phyloP scores from a whole-genome alignment of 2,113 vertebrate genomes.

The Perognathus longimembris region DNA sequence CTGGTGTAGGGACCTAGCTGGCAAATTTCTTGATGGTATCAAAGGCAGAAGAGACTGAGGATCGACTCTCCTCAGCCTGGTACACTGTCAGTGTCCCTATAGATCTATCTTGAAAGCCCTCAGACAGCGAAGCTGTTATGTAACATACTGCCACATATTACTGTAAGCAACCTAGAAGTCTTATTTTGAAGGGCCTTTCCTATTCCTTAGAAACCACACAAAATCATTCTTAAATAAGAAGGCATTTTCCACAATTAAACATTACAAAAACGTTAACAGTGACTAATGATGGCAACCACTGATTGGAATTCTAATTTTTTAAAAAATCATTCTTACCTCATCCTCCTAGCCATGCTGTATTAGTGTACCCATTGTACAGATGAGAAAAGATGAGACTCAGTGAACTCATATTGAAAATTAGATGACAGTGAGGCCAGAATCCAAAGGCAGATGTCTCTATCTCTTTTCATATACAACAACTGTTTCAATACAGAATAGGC shows the following conservation, averaged over 20 bases:
- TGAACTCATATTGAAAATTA: slow-evolving; percentile 19
- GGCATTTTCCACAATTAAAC: background rate
- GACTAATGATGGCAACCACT: background rate
- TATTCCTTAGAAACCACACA: slow-evolving; percentile 22
- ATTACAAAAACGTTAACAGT: background rate
- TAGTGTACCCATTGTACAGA: background rate
- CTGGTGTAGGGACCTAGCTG: slow-evolving; percentile 59
- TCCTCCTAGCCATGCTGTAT: background rate
- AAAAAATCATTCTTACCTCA: background rate
- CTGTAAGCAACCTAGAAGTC: background rate
- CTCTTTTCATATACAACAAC: background rate
- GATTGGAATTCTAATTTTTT: background rate
- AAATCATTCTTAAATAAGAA: slow-evolving; percentile 10
- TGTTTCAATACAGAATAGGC: background rate
- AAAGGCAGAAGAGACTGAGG: slow-evolving; percentile 55
- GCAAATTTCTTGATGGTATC: slow-evolving; percentile 67
- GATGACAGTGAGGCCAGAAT: background rate
- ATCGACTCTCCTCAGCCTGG: slow-evolving; percentile 42
- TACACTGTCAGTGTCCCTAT: slow-evolving; percentile 33
- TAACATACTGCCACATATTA: slow-evolving; percentile 59
- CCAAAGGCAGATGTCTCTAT: background rate
- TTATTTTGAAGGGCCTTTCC: background rate
- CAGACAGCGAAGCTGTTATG: slow-evolving; percentile 56
- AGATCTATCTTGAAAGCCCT: slow-evolving; percentile 61
- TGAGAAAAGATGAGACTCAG: slow-evolving; percentile 33